phyloP scores from a whole-genome alignment of 2,888 invertebrate species.

The Odontothrips loti region DNA sequence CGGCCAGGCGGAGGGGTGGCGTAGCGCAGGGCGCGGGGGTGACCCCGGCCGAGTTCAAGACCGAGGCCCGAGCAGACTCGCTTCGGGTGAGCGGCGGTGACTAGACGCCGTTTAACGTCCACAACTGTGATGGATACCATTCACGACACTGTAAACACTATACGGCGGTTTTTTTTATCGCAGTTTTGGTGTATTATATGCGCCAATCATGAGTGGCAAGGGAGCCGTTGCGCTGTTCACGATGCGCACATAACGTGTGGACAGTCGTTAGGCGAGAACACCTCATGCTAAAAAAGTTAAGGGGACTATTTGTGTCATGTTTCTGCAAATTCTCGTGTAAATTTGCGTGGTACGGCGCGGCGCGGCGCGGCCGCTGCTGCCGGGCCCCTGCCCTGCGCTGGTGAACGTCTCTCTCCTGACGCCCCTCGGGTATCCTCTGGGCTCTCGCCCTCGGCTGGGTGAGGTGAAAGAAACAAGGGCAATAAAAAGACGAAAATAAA shows the following conservation, averaged over 20 bases:
- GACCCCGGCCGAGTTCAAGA: neutral
- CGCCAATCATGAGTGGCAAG: too few species aligned
- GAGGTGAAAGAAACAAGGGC: constrained; percentile 5
- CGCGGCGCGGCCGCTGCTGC: neutral
- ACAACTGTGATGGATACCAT: neutral
- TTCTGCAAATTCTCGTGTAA: neutral
- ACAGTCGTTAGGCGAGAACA: too few species aligned
- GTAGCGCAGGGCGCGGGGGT: neutral
- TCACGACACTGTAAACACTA: neutral
- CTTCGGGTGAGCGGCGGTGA: neutral
- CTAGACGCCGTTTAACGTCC: constrained; percentile 7
- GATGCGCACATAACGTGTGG: too few species aligned
- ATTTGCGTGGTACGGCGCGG: neutral
- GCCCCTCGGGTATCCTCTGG: too few species aligned
- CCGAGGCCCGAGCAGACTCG: neutral
- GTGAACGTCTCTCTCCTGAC: too few species aligned
- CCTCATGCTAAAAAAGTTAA: too few species aligned
- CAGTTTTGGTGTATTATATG: too few species aligned
- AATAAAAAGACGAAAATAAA: constrained; percentile 23
- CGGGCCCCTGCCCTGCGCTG: too few species aligned
- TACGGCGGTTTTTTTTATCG: neutral
- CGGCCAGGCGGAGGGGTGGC: too few species aligned
- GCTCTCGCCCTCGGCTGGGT: neutral
- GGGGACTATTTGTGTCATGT: too few species aligned
- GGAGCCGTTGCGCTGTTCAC: too few species aligned